Evolutionary conservation across 1,140 invertebrate species (phyloP).

Genomic region (Drosophila gunungcola): DNA sequence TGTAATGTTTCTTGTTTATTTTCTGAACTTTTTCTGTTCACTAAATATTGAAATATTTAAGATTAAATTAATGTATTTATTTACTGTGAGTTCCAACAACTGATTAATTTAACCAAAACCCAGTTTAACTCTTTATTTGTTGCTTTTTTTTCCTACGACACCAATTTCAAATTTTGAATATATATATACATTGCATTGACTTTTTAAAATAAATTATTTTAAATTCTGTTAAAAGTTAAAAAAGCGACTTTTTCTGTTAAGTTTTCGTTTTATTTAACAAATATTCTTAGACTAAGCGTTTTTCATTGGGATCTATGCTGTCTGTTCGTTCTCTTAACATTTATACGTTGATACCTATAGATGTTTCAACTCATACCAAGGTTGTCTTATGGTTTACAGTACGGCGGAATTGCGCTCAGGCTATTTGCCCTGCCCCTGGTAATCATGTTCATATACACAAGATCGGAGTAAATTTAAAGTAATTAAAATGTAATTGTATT

Average conservation of each 20-base stretch:
- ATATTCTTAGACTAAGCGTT: conserved; percentile 8
- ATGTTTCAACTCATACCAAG: neutral
- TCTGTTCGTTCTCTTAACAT: conserved; percentile 5
- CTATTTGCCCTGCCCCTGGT: conserved; percentile 21
- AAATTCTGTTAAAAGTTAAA: neutral
- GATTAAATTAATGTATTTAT: no score
- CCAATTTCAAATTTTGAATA: no score
- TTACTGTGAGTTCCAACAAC: no score
- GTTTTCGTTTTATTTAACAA: conserved; percentile 30
- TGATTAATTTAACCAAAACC: no score
- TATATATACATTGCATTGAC: no score
- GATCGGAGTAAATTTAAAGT: conserved; percentile 18
- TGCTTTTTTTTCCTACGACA: no score
- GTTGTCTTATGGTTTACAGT: conserved; percentile 9
- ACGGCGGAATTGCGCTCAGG: neutral
- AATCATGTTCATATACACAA: conserved; percentile 24
- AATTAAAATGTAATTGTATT: conserved; percentile 26
- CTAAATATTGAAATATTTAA: no score
- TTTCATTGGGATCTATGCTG: conserved; percentile 9
- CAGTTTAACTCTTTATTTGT: no score
- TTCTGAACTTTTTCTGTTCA: no score
- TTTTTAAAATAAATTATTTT: no score
- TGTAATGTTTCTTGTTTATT: no score
- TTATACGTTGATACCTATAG: conserved; percentile 3
- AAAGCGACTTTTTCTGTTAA: neutral